Percentiles rank a stretch among this genome's conserved stretches.
Conservation (phyloP, 2,888 invertebrate genomes). For the Orchesella flavescens region DNA sequence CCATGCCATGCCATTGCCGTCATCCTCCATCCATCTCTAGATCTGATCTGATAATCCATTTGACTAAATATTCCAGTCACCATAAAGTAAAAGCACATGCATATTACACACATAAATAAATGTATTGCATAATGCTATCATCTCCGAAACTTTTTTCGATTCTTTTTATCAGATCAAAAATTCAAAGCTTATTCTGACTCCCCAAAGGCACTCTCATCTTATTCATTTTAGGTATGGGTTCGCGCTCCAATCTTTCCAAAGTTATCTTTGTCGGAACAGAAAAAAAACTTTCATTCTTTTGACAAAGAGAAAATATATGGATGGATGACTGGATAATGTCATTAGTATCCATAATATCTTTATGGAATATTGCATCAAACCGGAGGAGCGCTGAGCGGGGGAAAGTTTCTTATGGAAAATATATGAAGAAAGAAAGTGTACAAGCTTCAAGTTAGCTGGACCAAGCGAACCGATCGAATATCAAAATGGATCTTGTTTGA, state of each 20-base stretch:
- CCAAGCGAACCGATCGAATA: background rate
- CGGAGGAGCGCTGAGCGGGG: too few relatives aligned
- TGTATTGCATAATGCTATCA: background rate
- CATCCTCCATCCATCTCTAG: constrained; percentile 14
- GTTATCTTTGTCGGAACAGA: background rate
- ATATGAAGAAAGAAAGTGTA: background rate
- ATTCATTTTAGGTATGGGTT: too few relatives aligned
- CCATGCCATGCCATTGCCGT: too few relatives aligned
- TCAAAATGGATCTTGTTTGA: too few relatives aligned
- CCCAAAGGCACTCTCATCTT: constrained; percentile 27
- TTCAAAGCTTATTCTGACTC: background rate
- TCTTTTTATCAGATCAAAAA: constrained; percentile 10
- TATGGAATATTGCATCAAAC: constrained; percentile 43
- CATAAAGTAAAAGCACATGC: background rate
- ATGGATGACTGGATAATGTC: constrained; percentile 53
- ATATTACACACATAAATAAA: background rate
- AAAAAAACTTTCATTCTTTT: constrained; percentile 27
- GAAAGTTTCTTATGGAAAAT: constrained; percentile 16
- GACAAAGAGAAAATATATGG: constrained; percentile 10
- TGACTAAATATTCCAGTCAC: background rate
- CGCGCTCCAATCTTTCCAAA: background rate
- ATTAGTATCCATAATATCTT: constrained; percentile 55
- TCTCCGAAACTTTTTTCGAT: background rate
- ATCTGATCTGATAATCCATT: constrained; percentile 16
- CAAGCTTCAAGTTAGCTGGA: background rate